Conservation (phyloP, 2,113 vertebrate genomes). For the Ursus arctos region DNA sequence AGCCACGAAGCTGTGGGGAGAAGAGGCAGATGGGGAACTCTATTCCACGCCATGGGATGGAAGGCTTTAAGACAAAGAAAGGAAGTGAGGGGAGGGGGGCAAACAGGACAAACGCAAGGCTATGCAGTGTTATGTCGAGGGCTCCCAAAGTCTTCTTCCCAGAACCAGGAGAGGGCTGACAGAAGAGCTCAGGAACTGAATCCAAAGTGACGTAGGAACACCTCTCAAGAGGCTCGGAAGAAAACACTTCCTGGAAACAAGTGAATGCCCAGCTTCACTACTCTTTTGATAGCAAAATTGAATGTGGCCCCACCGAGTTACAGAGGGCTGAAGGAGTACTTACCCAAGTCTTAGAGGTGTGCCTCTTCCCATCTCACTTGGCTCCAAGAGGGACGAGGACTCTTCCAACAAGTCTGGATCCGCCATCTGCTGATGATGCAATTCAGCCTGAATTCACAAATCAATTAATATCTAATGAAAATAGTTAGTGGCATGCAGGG, state of each 20-base stretch:
- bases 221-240: not conserved
- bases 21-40: slow-evolving; percentile 48
- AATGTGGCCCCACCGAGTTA: not conserved
- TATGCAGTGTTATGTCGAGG: not conserved
- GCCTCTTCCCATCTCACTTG: slow-evolving; percentile 92
- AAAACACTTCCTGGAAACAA: not conserved
- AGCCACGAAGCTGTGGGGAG: slow-evolving; percentile 94
- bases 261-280: not conserved
- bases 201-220: not conserved
- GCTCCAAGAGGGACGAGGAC: slow-evolving; percentile 94
- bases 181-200: not conserved
- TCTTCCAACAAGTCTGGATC: slow-evolving; percentile 99
- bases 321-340: not conserved
- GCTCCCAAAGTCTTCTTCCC: not conserved
- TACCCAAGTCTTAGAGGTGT: slow-evolving; percentile 96
- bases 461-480: slow-evolving; percentile 94
- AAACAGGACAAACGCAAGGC: not conserved
- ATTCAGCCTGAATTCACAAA: slow-evolving; percentile 95
- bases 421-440: slow-evolving; percentile 97
- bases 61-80: not conserved
- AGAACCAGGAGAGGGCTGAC: not conserved
- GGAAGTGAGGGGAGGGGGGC: not conserved
- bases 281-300: not conserved
- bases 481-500: slow-evolving; percentile 94
- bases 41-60: accelerated